Percentiles rank a stretch among this genome's conserved stretches.
Evolutionary conservation across 2,113 vertebrate genomes (phyloP).

Genomic region (Lepisosteus osseus): DNA sequence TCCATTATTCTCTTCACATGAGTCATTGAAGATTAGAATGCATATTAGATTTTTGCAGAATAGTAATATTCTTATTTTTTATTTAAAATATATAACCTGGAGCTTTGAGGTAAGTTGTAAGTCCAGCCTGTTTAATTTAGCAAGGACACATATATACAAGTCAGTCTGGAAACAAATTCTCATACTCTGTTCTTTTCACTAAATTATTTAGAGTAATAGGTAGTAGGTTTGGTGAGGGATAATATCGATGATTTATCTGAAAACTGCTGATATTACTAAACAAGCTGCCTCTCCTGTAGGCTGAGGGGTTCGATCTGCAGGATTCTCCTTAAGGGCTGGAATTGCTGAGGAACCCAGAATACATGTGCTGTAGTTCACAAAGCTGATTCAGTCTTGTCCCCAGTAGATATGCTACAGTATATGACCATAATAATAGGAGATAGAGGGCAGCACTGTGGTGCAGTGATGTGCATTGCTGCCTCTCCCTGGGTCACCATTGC

Average conservation of each 20-base stretch:
- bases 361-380: too few species aligned
- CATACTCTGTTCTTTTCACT: conserved; percentile 45
- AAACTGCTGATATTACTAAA: conserved; percentile 64
- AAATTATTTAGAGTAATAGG: conserved; percentile 66
- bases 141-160: conserved; percentile 24
- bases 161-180: conserved; percentile 44
- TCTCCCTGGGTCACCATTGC: not conserved
- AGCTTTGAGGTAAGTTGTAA: not conserved
- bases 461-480: not conserved
- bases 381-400: too few species aligned
- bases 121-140: conserved; percentile 9
- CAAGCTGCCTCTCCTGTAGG: conserved; percentile 31
- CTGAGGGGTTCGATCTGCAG: too few species aligned
- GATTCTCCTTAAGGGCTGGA: too few species aligned
- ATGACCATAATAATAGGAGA: too few species aligned
- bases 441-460: not conserved
- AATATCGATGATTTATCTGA: conserved; percentile 61
- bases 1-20: too few species aligned
- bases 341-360: too few species aligned
- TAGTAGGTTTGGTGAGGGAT: conserved; percentile 53
- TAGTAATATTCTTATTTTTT: not conserved
- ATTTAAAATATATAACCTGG: not conserved
- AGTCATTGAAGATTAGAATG: too few species aligned
- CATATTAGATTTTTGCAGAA: too few species aligned
- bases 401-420: too few species aligned